These are phyloP conservation scores for Xiphorhynchus erythropygius DNA, from an alignment of 2,797 vertebrate species.

Conservation along the genomic window DNA sequence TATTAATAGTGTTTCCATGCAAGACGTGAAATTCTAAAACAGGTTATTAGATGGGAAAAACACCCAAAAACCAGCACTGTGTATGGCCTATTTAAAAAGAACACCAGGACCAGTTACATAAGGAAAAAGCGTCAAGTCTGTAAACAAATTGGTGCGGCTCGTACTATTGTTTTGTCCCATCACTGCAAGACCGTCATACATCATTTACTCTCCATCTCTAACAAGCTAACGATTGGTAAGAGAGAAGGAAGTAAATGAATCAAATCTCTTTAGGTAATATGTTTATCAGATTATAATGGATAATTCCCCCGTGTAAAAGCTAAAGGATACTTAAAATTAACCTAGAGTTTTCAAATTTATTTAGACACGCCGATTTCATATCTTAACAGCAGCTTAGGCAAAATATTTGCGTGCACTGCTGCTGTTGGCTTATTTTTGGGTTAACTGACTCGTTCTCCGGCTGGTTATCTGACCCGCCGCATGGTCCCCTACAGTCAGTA, in stretches of 20 bases:
- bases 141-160: not conserved
- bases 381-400: rapidly evolving
- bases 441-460: not conserved
- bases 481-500: rapidly evolving
- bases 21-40: not conserved
- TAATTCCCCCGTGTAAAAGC: not conserved
- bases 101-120: not conserved
- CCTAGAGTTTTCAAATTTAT: not conserved
- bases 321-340: not conserved
- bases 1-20: not conserved
- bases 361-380: rapidly evolving
- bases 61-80: rapidly evolving
- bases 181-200: not conserved
- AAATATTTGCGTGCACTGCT: rapidly evolving
- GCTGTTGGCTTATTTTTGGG: not conserved
- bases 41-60: not conserved
- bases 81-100: not conserved
- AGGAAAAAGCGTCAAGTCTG: not conserved
- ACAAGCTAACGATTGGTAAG: not conserved
- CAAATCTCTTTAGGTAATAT: not conserved
- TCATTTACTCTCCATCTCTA: not conserved
- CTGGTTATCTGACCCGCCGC: rapidly evolving
- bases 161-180: not conserved
- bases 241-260: not conserved
- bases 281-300: not conserved